Evolutionary conservation across 2,797 vertebrate genomes (phyloP), one percentile per base, ranked within the genome.

Genomic region (Microcaecilia unicolor): DNA sequence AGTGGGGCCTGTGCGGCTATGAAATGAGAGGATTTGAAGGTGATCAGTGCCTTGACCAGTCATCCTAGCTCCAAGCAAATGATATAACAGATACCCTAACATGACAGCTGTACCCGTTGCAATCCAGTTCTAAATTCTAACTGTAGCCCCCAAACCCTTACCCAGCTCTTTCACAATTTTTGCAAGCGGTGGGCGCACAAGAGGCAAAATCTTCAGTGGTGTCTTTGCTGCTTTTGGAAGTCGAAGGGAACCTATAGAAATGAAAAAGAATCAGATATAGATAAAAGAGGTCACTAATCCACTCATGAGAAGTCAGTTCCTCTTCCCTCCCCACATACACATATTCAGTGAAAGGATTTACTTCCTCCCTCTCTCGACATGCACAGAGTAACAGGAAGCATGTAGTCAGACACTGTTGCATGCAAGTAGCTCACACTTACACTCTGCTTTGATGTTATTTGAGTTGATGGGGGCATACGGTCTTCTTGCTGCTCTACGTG

Each of bases 361-460:
- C n/a, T n/a, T n/a, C n/a, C n/a, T n/a, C n/a, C n/a, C n/a, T n/a
- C n/a, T n/a, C n/a, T n/a, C n/a, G n/a, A n/a, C n/a, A n/a, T n/a
- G n/a, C 25, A n/a, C n/a, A n/a, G n/a, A n/a, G n/a, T n/a, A n/a
- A n/a, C n/a, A n/a, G n/a, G n/a, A n/a, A n/a, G n/a, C n/a, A n/a
- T n/a, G n/a, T n/a, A n/a, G n/a, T n/a, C n/a, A 15, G 2, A 33
- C 4, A 6, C 16, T n/a, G n/a, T n/a, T 18, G 9, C 13, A 25
- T 24, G 8, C 7, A 7, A 15, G 9, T n/a, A 4, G 5, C 10
- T 13, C n/a, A 11, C 14, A 34, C 89, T 41, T 67, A 95, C 92
- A 96, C 79, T 97, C 90, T 0, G 92, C 92, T 61, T 95, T 97
- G 59, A 95, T 92, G 2, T 92, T 89, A 4, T 94, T 94, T 58